Base-by-base conservation (phyloP, 2,888 invertebrate species). In the Lepeophtheirus nordmannii region DNA sequence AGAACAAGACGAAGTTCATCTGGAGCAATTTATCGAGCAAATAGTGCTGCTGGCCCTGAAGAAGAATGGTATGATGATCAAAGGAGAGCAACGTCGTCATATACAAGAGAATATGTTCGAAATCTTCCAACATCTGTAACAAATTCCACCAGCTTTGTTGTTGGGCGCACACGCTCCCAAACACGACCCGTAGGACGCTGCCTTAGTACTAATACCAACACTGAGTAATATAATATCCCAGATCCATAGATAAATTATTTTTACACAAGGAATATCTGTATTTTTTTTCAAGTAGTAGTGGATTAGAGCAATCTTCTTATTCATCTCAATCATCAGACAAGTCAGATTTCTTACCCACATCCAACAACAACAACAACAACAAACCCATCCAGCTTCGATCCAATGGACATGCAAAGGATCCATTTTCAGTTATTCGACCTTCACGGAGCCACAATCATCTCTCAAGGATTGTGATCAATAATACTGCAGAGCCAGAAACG, bases 261-360 rank as follows among this genome's bases (percentile, higher is more conserved):
- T 46, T 46, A 8, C 2, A 3, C 2, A 5, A 46, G 53, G 53
- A 3, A 46, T 46, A 14, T 41, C 41, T 46, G 5, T 46, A n/a
- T 17, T 46, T 17, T 46, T 17, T n/a, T 46, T 5, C 8, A 8
- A 46, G 53, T 17, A 46, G 53, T 17, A 46, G 53, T 46, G 53
- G 53, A n/a, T 17, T 46, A 17, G 63, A 63, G 22, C 63, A 63
- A 17, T 46, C 20, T 38, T 63, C 63, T 10, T 63, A 63, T 37
- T 37, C 37, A 12, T 63, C 63, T 9, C 63, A 63, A 56, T 37
- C 37, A 22, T 63, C 63, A 11, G 63, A 63, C 14, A 63, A 63
- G 53, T 63, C 63, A 9, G 63, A 63, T 46, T 46, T 46, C 53
- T 46, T 46, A 17, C 53, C 53, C 14, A 5, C 30, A n/a, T n/a